These are phyloP conservation scores for Iselma pallidipennis DNA, from an alignment of 2,888 invertebrate genomes.

Conservation along the genomic window DNA sequence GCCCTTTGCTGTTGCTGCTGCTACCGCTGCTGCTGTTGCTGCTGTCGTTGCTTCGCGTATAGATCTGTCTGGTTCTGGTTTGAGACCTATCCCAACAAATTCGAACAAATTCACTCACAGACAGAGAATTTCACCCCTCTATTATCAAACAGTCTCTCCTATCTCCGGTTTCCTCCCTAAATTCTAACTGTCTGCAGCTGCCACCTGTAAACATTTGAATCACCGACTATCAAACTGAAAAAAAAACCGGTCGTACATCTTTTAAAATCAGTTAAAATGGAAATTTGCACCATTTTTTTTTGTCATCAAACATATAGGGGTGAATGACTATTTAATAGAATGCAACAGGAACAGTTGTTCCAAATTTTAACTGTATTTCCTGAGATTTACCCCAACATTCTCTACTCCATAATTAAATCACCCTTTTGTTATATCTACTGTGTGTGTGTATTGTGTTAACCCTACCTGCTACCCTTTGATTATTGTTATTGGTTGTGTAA, in stretches of 20 bases:
- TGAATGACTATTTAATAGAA: background rate
- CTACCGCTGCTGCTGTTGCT: constrained; percentile 7
- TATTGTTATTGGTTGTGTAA: background rate
- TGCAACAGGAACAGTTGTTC: background rate
- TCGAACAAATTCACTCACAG: constrained; percentile 5
- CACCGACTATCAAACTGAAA: too few species aligned
- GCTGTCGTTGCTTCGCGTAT: constrained; percentile 27
- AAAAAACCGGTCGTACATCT: too few species aligned
- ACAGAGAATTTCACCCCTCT: background rate
- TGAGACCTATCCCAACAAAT: constrained; percentile 39
- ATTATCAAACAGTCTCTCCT: background rate
- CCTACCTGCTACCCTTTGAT: background rate
- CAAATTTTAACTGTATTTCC: background rate
- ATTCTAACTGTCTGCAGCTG: constrained; percentile 9
- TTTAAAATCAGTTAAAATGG: too few species aligned
- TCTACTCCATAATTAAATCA: background rate
- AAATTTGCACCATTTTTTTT: too few species aligned
- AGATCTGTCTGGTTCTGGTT: constrained; percentile 21
- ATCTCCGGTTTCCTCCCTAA: background rate
- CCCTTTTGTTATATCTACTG: background rate
- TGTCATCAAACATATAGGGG: too few species aligned
- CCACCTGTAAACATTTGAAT: constrained; percentile 21
- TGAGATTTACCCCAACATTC: background rate
- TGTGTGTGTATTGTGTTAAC: background rate
- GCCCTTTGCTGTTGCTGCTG: constrained; percentile 17